Conservation (phyloP, 2,888 invertebrate species). For the Tryphoninae sp. region DNA sequence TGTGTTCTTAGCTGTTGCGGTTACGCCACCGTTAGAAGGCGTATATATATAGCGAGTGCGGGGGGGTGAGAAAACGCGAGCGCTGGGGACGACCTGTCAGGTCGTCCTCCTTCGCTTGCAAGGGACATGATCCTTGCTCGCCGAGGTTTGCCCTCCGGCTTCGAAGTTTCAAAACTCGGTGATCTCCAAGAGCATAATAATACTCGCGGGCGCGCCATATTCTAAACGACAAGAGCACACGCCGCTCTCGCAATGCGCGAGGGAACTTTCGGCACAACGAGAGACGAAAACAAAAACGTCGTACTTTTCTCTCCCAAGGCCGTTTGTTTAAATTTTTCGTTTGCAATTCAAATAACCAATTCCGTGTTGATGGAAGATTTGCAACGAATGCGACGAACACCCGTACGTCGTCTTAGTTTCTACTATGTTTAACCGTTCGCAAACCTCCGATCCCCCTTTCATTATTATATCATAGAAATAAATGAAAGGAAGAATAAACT, state of each 20-base stretch:
- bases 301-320: not conserved
- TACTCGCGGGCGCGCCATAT: constrained; percentile 32
- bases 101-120: constrained; percentile 45
- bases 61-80: constrained; percentile 34
- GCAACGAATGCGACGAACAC: not conserved
- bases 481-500: constrained; percentile 14
- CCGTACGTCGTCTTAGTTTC: not conserved
- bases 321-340: constrained; percentile 29
- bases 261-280: not conserved
- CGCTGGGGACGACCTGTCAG: constrained; percentile 57
- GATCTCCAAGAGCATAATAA: constrained; percentile 56
- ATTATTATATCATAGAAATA: not conserved
- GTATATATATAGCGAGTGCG: constrained; percentile 14
- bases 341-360: not conserved
- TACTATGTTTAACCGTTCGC: not conserved
- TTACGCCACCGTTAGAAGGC: constrained; percentile 27
- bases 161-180: constrained; percentile 60
- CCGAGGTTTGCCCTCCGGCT: constrained; percentile 47
- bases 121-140: constrained; percentile 49
- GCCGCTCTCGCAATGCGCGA: not conserved
- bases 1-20: constrained; percentile 56
- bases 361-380: not conserved
- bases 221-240: constrained; percentile 57
- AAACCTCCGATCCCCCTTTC: not conserved
- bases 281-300: constrained; percentile 24